phyloP scores from a whole-genome alignment of 1,140 invertebrate species.

The Drosophila punjabiensis region DNA sequence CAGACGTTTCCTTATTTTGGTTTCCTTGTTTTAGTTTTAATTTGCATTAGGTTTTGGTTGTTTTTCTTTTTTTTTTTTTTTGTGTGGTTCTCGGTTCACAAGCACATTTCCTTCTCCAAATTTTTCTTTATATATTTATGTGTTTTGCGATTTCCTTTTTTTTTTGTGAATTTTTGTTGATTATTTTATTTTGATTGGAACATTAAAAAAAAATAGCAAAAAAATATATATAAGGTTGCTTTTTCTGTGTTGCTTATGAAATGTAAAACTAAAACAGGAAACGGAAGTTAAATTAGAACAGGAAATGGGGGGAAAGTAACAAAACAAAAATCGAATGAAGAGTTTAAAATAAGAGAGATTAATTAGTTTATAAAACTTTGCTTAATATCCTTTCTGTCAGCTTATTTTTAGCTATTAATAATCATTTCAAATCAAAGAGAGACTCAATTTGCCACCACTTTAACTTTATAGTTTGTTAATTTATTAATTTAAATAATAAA shows the following conservation, averaged over 20 bases:
- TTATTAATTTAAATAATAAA: no score
- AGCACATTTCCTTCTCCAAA: slow-evolving; percentile 9
- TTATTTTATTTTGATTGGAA: slow-evolving; percentile 12
- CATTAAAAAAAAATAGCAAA: slow-evolving; percentile 42
- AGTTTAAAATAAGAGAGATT: background rate
- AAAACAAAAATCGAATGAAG: background rate
- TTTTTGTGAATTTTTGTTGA: slow-evolving; percentile 2
- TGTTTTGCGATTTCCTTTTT: slow-evolving; percentile 12
- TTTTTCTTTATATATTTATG: slow-evolving; percentile 2
- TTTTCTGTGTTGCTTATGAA: background rate
- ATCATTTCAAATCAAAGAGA: background rate
- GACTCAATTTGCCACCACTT: background rate
- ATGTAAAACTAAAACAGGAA: background rate
- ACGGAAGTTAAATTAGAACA: background rate
- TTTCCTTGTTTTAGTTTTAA: slow-evolving; percentile 44
- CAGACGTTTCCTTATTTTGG: slow-evolving; percentile 47
- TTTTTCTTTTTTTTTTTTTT: slow-evolving; percentile 16
- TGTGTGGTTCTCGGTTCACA: slow-evolving; percentile 24
- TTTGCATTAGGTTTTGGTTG: slow-evolving; percentile 21
- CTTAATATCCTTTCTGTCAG: background rate
- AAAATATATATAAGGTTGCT: slow-evolving; percentile 14
- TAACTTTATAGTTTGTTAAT: background rate
- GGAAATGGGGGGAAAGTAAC: background rate
- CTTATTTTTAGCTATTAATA: background rate
- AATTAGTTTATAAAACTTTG: background rate